Conservation (phyloP, 2,797 vertebrate species). For the Pitangus sulphuratus region DNA sequence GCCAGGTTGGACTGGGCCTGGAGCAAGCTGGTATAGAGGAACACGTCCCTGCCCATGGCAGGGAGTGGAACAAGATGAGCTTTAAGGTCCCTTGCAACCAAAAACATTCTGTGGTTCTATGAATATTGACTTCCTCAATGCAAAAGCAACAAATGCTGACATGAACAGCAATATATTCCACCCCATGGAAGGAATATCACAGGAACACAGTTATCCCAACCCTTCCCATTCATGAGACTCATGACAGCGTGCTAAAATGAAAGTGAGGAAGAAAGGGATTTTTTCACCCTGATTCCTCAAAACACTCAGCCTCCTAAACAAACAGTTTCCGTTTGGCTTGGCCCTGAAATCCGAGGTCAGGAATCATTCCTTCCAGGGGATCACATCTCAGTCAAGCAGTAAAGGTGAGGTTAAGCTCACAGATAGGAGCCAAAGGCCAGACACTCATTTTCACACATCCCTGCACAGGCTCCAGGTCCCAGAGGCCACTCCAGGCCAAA, state of each 20-base stretch:
- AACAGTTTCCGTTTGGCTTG: background rate
- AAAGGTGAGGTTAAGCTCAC: background rate
- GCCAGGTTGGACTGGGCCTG: rapidly evolving
- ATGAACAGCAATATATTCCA: background rate
- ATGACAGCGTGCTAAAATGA: rapidly evolving
- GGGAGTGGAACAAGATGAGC: rapidly evolving
- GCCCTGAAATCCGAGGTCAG: rapidly evolving
- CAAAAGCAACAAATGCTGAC: background rate
- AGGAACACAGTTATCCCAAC: rapidly evolving
- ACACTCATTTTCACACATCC: background rate
- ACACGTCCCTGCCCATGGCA: background rate
- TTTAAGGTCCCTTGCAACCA: background rate
- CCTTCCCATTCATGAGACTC: background rate
- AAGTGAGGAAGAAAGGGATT: background rate
- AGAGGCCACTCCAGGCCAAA: background rate
- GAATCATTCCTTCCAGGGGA: rapidly evolving
- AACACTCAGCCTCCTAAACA: background rate
- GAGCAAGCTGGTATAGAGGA: background rate
- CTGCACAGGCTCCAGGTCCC: rapidly evolving
- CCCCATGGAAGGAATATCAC: rapidly evolving
- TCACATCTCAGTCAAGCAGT: background rate
- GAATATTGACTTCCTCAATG: background rate
- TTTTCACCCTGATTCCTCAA: background rate
- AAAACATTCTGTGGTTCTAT: background rate
- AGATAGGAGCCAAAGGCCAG: background rate